Evolutionary conservation across 2,888 invertebrate species (phyloP).

Genomic region (Drosophila affinis): DNA sequence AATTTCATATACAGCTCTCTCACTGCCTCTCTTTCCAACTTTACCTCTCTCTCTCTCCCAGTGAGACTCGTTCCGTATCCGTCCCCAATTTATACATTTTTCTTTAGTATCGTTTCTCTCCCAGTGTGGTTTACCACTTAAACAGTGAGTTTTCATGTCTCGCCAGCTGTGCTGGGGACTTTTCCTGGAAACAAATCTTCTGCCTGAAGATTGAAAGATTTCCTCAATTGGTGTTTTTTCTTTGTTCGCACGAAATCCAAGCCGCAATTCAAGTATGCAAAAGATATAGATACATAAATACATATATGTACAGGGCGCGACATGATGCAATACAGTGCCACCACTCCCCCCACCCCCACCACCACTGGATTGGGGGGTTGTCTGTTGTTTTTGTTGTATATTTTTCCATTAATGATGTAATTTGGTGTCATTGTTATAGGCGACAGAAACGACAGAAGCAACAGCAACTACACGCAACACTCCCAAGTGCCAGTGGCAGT

Average conservation of each 20-base stretch:
- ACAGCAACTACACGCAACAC: constrained; percentile 28
- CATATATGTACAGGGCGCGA: constrained; percentile 22
- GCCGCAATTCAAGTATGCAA: constrained; percentile 28
- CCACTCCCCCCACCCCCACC: background rate
- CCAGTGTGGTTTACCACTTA: too few relatives aligned
- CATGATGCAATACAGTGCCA: constrained; percentile 27
- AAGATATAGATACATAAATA: constrained; percentile 3
- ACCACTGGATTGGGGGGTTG: background rate
- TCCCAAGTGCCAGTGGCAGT: constrained; percentile 2
- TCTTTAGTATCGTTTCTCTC: too few relatives aligned
- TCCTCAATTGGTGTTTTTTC: background rate
- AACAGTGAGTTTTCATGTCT: too few relatives aligned
- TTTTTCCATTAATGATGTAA: constrained; percentile 66
- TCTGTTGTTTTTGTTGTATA: constrained; percentile 44
- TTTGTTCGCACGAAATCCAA: constrained; percentile 16
- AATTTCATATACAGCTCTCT: too few relatives aligned
- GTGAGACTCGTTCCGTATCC: too few relatives aligned
- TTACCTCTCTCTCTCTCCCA: too few relatives aligned
- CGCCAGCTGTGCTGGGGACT: too few relatives aligned
- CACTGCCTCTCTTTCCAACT: too few relatives aligned
- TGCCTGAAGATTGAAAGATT: too few relatives aligned
- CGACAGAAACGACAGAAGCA: constrained; percentile 24
- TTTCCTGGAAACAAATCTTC: too few relatives aligned
- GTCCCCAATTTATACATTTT: too few relatives aligned
- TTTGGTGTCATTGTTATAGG: constrained; percentile 53